phyloP scores from a whole-genome alignment of 1,140 invertebrate genomes.

The Chelonus insularis region DNA sequence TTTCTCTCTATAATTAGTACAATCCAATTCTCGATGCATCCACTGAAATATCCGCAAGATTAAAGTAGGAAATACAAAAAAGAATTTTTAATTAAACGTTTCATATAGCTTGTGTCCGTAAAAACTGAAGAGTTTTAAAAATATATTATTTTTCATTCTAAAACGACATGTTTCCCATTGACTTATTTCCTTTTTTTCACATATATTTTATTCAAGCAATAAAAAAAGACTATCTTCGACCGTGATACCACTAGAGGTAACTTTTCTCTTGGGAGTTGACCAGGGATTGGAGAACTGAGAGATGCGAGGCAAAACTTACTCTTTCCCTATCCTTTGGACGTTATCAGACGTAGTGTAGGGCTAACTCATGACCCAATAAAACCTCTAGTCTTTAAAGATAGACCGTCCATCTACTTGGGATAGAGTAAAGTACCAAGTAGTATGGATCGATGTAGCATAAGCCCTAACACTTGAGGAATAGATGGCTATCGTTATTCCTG shows the following conservation, averaged over 20 bases:
- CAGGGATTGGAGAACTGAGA: background rate
- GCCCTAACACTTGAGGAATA: constrained; percentile 10
- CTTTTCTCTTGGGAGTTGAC: constrained; percentile 4
- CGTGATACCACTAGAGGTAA: background rate
- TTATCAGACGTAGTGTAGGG: constrained; percentile 12
- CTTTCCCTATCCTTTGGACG: background rate
- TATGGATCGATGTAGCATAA: constrained; percentile 14
- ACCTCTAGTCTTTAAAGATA: constrained; percentile 5
- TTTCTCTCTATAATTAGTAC: constrained; percentile 6
- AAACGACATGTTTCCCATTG: no score
- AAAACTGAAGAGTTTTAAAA: no score
- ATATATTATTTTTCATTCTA: no score
- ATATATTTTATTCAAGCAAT: no score
- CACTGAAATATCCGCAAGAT: background rate
- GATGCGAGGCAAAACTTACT: background rate
- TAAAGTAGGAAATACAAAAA: background rate
- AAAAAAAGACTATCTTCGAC: background rate
- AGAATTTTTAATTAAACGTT: background rate
- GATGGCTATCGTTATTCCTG: constrained; percentile 11
- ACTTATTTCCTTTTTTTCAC: no score
- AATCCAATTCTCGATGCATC: constrained; percentile 11
- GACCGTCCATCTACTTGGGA: constrained; percentile 5
- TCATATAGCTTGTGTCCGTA: background rate
- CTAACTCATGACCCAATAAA: constrained; percentile 16
- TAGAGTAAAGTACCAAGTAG: background rate